Conservation (phyloP, 2,113 vertebrate species). For the Dermatemys mawii region DNA sequence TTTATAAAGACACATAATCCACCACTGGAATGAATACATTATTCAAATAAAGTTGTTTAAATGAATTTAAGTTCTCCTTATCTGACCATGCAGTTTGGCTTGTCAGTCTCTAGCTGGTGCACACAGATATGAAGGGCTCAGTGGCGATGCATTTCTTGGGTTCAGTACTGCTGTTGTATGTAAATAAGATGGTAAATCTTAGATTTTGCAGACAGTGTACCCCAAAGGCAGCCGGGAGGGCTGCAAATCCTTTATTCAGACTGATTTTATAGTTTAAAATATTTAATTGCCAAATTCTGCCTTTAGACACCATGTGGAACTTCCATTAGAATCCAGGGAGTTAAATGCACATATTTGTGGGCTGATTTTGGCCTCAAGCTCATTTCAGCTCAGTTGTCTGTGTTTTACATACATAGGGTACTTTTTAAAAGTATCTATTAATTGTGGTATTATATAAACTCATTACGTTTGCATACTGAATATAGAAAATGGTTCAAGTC, state of each 20-base stretch:
- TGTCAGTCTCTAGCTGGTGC: not conserved
- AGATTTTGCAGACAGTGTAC: not conserved
- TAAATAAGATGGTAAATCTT: not conserved
- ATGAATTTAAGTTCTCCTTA: not conserved
- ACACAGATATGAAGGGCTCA: not conserved
- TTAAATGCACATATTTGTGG: not conserved
- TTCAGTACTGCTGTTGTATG: not conserved
- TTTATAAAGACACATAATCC: not conserved
- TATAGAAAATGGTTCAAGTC: not conserved
- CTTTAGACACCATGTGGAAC: not conserved
- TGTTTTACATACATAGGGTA: accelerated
- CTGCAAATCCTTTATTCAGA: not conserved
- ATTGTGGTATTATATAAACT: not conserved
- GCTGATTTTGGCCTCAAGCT: not conserved
- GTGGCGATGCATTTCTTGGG: not conserved
- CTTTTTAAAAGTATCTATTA: not conserved
- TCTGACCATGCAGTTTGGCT: not conserved
- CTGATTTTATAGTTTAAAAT: not conserved
- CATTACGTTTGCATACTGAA: not conserved
- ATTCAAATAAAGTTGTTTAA: not conserved
- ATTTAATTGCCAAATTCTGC: not conserved
- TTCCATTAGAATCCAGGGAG: not conserved
- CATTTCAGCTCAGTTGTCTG: not conserved
- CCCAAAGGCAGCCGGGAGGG: not conserved
- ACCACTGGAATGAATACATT: not conserved